phyloP scores from a whole-genome alignment of 2,797 vertebrate species.

The Sebastes cheni region DNA sequence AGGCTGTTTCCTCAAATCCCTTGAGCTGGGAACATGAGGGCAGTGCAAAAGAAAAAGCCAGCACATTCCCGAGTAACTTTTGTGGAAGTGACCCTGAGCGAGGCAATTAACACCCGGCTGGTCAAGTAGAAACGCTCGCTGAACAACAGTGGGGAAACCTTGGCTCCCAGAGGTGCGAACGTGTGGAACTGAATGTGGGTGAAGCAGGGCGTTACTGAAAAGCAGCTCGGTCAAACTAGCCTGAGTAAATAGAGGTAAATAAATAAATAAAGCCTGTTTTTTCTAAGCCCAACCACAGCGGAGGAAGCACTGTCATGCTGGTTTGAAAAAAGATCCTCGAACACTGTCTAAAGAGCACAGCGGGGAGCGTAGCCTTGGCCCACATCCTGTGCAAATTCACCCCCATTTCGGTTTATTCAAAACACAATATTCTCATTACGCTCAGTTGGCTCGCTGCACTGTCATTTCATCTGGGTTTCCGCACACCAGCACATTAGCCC shows the following conservation, averaged over 20 bases:
- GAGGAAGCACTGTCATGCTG: constrained; percentile 54
- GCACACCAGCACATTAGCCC: constrained; percentile 63
- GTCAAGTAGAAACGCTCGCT: constrained; percentile 53
- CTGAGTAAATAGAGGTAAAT: constrained; percentile 59
- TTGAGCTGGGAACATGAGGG: constrained; percentile 26
- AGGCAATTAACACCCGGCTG: constrained; percentile 73
- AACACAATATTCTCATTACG: constrained; percentile 70
- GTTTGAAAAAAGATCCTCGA: constrained; percentile 54
- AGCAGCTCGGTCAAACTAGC: constrained; percentile 43
- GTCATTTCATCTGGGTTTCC: constrained; percentile 68
- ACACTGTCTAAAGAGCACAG: constrained; percentile 53
- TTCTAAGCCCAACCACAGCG: constrained; percentile 14
- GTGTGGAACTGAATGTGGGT: constrained; percentile 45
- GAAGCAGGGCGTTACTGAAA: constrained; percentile 50
- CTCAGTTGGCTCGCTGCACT: constrained; percentile 51
- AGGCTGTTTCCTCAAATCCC: constrained; percentile 40
- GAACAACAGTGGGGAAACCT: constrained; percentile 46
- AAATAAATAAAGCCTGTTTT: constrained; percentile 53
- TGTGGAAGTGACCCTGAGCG: constrained; percentile 67
- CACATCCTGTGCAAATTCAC: constrained; percentile 67
- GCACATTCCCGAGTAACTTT: constrained; percentile 59
- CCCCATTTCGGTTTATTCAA: constrained; percentile 65
- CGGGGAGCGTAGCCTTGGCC: constrained; percentile 44
- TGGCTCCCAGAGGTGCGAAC: constrained; percentile 59
- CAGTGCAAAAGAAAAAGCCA: constrained; percentile 24